Evolutionary conservation across 2,888 invertebrate species (phyloP).

Genomic region (Nomada ferruginata): DNA sequence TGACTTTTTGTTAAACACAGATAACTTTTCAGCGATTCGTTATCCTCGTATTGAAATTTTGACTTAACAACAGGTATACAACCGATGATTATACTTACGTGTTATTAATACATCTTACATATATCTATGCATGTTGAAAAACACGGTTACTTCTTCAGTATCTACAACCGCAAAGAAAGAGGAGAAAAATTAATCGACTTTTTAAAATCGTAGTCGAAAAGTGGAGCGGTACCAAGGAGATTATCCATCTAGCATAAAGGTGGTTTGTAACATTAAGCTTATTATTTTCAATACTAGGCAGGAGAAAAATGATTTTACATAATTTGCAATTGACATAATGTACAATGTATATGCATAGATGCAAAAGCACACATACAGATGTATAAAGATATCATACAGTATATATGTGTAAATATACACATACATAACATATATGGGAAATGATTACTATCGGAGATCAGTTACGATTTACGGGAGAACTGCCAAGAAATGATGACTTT

Average conservation of each 20-base stretch:
- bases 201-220: not conserved
- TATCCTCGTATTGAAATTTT: not conserved
- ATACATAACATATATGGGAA: not conserved
- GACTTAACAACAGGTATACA: too few relatives aligned
- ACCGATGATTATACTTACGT: too few relatives aligned
- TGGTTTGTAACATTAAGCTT: not conserved
- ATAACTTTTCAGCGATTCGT: not conserved
- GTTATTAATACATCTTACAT: too few relatives aligned
- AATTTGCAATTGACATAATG: not conserved
- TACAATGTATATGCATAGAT: not conserved
- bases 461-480: not conserved
- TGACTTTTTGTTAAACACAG: not conserved
- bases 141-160: too few relatives aligned
- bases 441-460: not conserved
- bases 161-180: too few relatives aligned
- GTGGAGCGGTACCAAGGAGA: not conserved
- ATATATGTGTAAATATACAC: not conserved
- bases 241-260: not conserved
- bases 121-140: too few relatives aligned
- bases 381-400: not conserved
- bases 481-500: conserved; percentile 52
- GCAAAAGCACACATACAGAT: too few relatives aligned
- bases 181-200: too few relatives aligned
- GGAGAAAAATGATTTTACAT: not conserved
- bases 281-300: not conserved